Conservation (phyloP, 2,888 invertebrate species). For the Acronicta aceris region DNA sequence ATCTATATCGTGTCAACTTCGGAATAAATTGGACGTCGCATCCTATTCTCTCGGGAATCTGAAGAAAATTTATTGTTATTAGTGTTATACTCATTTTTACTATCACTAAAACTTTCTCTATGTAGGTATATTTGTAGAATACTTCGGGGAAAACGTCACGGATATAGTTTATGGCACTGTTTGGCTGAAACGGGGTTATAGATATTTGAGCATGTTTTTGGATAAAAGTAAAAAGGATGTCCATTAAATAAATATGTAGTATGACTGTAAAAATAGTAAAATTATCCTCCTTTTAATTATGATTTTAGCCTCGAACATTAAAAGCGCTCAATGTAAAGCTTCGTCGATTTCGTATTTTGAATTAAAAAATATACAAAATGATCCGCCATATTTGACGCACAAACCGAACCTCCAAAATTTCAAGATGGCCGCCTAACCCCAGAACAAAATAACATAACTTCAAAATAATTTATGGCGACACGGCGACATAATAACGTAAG, state of each 20-base stretch:
- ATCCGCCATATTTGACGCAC: constrained; percentile 14
- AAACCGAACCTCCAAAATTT: constrained; percentile 17
- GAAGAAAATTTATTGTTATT: constrained; percentile 61
- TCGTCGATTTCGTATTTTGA: no score
- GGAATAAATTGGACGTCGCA: constrained; percentile 30
- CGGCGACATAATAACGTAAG: constrained; percentile 54
- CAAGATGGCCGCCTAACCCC: constrained; percentile 38
- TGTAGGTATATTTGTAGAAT: constrained; percentile 22
- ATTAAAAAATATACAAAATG: neutral
- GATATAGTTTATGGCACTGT: constrained; percentile 39
- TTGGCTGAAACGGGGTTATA: constrained; percentile 5
- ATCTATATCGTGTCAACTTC: constrained; percentile 1
- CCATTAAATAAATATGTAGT: no score
- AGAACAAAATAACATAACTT: constrained; percentile 51
- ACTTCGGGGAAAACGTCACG: constrained; percentile 33
- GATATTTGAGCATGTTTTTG: no score
- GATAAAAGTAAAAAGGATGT: no score
- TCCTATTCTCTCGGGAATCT: constrained; percentile 42
- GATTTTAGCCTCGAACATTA: no score
- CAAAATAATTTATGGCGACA: constrained; percentile 52
- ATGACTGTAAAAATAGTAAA: no score
- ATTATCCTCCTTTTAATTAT: no score
- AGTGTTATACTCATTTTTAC: constrained; percentile 57
- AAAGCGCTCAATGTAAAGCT: no score
- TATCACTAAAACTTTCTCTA: constrained; percentile 51